Base-by-base conservation (phyloP, 2,113 vertebrate species). In the Rhynchomys soricoides region DNA sequence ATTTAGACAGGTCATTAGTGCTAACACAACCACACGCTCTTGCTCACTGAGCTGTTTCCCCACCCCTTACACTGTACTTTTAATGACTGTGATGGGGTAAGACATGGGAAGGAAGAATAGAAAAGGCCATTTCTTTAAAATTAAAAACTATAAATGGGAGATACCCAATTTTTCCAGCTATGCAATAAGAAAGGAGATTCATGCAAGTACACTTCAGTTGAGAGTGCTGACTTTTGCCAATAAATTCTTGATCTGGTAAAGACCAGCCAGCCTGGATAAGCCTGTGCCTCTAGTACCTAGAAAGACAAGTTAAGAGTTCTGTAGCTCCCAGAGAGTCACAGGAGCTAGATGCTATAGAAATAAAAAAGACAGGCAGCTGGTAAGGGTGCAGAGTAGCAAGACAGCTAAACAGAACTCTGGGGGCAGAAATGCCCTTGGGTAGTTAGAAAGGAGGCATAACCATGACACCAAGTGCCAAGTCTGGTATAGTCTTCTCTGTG, bases 161-260 rank as follows among this genome's bases (percentile, higher is more conserved):
- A 31, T 4, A 29, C 26, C 26, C 62, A 24, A 71, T 90, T 89
- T 95, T 59, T 90, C 57, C 55, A 90, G 37, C 48, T 91, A 13
- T 74, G 13, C 66, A 93, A 83, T 22, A 97, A 66, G 77, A 92
- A 95, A 85, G 87, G 71, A 45, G 45, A 96, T 62, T 93, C 57
- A 86, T 19, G 5, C 19, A 77, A 85, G 13, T 52, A 85, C 22
- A 40, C 22, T 64, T 66, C 59, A 66, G 17, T 64, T 66, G 64
- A 34, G 16, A 86, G 59, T 86, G 43, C 40, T 48, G 43, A 48
- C 26, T 66, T 66, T 48, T 86, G 24, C 43, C 62, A 57, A 43
- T 55, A 68, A 86, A 75, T 43, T 34, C 40, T 77, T n/a, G 15
- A 45, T 31, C 64, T 48, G 64, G 19, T 88, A 83, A 81, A 55